phyloP scores from a whole-genome alignment of 2,888 invertebrate genomes.

The Capitulum mitella region DNA sequence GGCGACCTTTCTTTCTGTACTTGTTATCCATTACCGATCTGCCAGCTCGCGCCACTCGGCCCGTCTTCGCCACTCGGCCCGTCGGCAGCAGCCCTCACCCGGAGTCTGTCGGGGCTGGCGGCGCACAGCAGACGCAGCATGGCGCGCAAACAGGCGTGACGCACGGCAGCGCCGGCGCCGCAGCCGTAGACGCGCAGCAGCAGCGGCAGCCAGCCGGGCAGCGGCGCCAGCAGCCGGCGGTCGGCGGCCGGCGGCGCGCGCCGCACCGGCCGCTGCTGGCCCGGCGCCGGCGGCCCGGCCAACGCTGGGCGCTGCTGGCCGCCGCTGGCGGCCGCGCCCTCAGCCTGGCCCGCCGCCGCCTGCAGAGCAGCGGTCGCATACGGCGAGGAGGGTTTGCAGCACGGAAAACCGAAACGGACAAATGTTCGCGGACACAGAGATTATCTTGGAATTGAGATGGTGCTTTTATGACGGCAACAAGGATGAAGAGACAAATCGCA shows the following conservation, averaged over 20 bases:
- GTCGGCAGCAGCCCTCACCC: slow-evolving; percentile 21
- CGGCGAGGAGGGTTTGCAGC: too few relatives aligned
- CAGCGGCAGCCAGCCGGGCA: background rate
- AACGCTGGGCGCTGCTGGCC: background rate
- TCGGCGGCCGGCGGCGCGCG: background rate
- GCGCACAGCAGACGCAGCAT: slow-evolving; percentile 94
- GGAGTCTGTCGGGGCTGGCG: slow-evolving; percentile 74
- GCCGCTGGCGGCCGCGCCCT: background rate
- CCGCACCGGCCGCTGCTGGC: background rate
- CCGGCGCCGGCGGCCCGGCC: background rate
- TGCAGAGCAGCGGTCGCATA: background rate
- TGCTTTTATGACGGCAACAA: too few relatives aligned
- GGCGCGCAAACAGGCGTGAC: slow-evolving; percentile 93
- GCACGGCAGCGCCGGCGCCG: slow-evolving; percentile 93
- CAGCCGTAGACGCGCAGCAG: slow-evolving; percentile 72
- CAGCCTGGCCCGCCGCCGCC: background rate
- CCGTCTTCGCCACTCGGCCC: too few relatives aligned
- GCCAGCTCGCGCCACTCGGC: too few relatives aligned
- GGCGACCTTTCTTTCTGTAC: too few relatives aligned
- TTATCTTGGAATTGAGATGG: too few relatives aligned
- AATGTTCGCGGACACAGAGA: too few relatives aligned
- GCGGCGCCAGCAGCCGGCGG: background rate
- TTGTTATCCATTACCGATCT: too few relatives aligned
- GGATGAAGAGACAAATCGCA: too few relatives aligned
- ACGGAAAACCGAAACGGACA: too few relatives aligned